Evolutionary conservation across 2,888 invertebrate genomes (phyloP).

Genomic region (Crepidodera aurea): DNA sequence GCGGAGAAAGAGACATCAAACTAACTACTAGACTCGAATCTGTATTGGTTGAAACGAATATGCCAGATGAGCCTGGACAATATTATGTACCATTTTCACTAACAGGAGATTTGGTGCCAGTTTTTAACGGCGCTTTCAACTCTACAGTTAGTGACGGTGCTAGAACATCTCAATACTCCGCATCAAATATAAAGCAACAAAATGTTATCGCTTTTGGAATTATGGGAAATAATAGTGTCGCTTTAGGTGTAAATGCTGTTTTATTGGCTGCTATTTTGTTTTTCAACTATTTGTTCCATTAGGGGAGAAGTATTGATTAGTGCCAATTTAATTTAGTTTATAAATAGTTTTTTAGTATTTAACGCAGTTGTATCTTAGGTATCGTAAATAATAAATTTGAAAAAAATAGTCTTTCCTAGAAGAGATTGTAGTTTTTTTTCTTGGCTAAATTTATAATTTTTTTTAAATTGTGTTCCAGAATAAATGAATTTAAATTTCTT

Average conservation of each 20-base stretch:
- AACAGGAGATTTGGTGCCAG: constrained; percentile 39
- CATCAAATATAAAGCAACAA: constrained; percentile 22
- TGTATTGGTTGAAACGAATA: constrained; percentile 39
- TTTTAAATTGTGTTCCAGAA: too few relatives aligned
- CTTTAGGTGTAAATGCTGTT: neutral
- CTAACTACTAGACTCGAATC: constrained; percentile 39
- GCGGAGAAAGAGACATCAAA: constrained; percentile 40
- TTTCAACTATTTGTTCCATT: neutral
- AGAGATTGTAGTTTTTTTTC: too few relatives aligned
- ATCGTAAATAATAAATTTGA: too few relatives aligned
- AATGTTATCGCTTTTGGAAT: constrained; percentile 43
- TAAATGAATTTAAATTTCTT: too few relatives aligned
- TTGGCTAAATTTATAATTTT: too few relatives aligned
- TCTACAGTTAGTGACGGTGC: constrained; percentile 27
- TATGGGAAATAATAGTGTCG: constrained; percentile 21
- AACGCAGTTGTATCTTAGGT: too few relatives aligned
- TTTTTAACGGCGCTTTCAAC: constrained; percentile 39
- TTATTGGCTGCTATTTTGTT: neutral
- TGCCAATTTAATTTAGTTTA: too few relatives aligned
- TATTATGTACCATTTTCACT: constrained; percentile 45
- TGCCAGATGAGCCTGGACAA: constrained; percentile 21
- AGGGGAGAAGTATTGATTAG: too few relatives aligned
- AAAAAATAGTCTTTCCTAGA: too few relatives aligned
- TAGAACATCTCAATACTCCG: neutral
- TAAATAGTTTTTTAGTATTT: too few relatives aligned